Conservation (phyloP, 2,113 vertebrate species). For the Phasianus colchicus region DNA sequence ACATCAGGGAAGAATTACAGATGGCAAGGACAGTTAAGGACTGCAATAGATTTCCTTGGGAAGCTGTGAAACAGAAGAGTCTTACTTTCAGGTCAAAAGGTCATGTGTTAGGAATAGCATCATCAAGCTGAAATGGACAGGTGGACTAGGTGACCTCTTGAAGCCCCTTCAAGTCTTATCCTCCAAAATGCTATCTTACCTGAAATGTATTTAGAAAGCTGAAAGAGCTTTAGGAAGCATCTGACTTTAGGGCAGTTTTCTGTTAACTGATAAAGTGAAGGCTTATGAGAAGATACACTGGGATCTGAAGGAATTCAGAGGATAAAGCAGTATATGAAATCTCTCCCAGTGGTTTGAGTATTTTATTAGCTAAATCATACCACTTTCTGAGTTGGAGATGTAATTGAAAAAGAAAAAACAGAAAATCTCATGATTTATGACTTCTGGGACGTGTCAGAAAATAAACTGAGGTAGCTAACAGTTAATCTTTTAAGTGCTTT, state of each 20-base stretch:
- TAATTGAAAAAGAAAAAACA: background rate
- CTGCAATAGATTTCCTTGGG: background rate
- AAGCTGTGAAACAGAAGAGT: background rate
- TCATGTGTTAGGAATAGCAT: background rate
- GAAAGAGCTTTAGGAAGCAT: background rate
- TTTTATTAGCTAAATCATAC: background rate
- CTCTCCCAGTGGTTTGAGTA: background rate
- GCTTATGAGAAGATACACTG: background rate
- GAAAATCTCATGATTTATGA: background rate
- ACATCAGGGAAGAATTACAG: background rate
- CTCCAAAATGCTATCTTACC: background rate
- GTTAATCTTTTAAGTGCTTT: background rate
- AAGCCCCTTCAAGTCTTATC: background rate
- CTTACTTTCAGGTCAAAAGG: background rate
- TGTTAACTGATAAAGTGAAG: background rate
- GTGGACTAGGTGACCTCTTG: background rate
- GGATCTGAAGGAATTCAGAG: background rate
- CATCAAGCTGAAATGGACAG: background rate
- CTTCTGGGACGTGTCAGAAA: background rate
- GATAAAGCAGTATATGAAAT: background rate
- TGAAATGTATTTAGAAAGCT: background rate
- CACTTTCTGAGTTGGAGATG: background rate
- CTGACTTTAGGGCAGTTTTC: background rate
- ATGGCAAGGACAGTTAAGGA: background rate
- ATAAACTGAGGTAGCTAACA: background rate